Evolutionary conservation across 92 coral and sea anemone genomes (phyloP), one percentile per base, ranked within the genome.

Genomic region (Heliopora coerulea): DNA sequence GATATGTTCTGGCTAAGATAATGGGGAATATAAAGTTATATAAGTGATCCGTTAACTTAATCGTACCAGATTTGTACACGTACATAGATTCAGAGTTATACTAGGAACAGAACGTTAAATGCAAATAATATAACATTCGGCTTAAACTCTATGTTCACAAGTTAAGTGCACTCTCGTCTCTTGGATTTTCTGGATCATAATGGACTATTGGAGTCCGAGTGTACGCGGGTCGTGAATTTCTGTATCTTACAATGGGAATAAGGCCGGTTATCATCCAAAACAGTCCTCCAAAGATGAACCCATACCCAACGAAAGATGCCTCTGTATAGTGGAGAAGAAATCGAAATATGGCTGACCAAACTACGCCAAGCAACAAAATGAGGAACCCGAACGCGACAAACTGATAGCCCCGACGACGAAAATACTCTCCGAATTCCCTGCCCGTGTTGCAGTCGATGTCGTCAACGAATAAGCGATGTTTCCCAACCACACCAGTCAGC

Each of bases 401-500:
- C 78, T 89, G 89, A 54, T 78, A 80, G 1, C 97, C 97, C 26
- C 96, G 87, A 8, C 91, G 89, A 6, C 91, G 86, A 87, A 91
- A 91, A 68, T 79, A 89, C 20, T 90, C 88, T 11, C 90, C 85
- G 65, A 86, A 89, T 52, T 89, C 96, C 14, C 91, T 79, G 10
- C 89, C 91, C n/a, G 96, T 91, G 59, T 91, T 88, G 32, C 82
- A 90, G 62, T 91, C 97, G 39, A 78, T 54, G 57, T 93, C 96
- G 59, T 91, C 89, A 21, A 91, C 79, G 31, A 91, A 91, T 40
- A 91, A 86, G 10, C 97, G 84, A 52, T 79, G 89, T 21, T 91
- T 87, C 24, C 97, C 97, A 60, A 59, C 67, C 11, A 49, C 78
- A 28, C 82, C 73, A 2, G 89, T 86, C 32, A 88, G 75, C 34